Base-by-base conservation (phyloP, 1,140 invertebrate species). In the Ceratina japonica region DNA sequence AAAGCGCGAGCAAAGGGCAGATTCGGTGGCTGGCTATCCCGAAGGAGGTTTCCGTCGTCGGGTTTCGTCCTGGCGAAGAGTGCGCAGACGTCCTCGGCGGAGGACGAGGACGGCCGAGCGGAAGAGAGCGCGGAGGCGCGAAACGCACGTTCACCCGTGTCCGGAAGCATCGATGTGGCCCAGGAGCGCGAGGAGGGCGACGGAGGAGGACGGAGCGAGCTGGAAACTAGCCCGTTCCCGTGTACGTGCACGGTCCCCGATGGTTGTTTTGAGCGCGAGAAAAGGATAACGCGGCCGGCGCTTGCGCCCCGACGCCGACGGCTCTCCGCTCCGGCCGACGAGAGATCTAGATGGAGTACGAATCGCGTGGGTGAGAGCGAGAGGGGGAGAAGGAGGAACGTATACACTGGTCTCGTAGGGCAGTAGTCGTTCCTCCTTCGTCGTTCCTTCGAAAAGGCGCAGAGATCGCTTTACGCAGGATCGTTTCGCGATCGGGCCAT, bases 381-480 rank as follows among this genome's bases (percentile, higher is more conserved):
- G 73, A 75, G 84, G 62, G 62, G 49, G 59, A 64, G 79, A 69
- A 84, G 77, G 78, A 81, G 79, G 83, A 71, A 78, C 84, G 86
- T 87, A 88, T 80, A 82, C 86, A 76, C 75, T 84, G 78, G 76
- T 79, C 76, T 88, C 85, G 76, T 87, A 87, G 85, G 83, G 85
- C 83, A 83, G 86, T 85, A 88, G 87, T 87, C 82, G 84, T 84
- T 84, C 79, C 83, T 88, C 87, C 84, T 88, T 87, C 86, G 85
- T 86, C 85, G 86, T 84, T 86, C 85, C 85, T 86, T 87, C 85
- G 85, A 49, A 62, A 58, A 78, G 75, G 73, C 77, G 84, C 81
- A 44, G 84, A 44, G 37, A 77, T 71, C 81, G 85, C 79, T 82
- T 88, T 84, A 84, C 87, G 84, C 85, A 62, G 87, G 84, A 87